Percentiles rank a stretch among this genome's conserved stretches.
Evolutionary conservation across 2,797 vertebrate genomes (phyloP).

Genomic region (Myripristis murdjan): DNA sequence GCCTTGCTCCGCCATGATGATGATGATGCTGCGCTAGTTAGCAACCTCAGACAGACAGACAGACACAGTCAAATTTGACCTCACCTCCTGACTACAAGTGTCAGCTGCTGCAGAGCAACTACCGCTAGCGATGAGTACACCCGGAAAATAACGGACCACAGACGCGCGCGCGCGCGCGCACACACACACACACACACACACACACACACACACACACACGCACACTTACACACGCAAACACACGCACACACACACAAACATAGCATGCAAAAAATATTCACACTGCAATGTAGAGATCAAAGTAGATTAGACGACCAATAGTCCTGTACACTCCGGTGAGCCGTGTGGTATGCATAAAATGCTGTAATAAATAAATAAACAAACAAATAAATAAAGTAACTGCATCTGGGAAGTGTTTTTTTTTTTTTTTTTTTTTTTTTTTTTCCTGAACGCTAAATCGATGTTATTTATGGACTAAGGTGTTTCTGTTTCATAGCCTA

Average conservation of each 20-base stretch:
- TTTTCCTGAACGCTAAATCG: too few relatives aligned
- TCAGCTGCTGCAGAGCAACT: conserved; percentile 80
- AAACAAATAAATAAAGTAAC: too few relatives aligned
- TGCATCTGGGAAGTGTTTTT: too few relatives aligned
- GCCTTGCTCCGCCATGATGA: conserved; percentile 96
- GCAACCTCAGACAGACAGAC: conserved; percentile 50
- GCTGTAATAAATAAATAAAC: too few relatives aligned
- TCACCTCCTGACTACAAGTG: conserved; percentile 79
- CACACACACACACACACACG: too few relatives aligned
- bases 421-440: too few relatives aligned
- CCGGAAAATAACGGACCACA: conserved; percentile 80
- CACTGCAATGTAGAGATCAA: not conserved
- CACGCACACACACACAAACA: not conserved
- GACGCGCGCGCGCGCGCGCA: conserved; percentile 16
- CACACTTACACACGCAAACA: not conserved
- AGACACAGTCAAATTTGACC: conserved; percentile 65
- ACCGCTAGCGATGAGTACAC: conserved; percentile 72
- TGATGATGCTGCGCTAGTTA: conserved; percentile 79
- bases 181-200: too few relatives aligned
- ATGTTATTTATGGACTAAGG: too few relatives aligned
- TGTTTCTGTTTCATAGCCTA: too few relatives aligned
- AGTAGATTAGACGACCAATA: too few relatives aligned
- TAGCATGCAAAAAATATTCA: not conserved
- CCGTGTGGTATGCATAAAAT: too few relatives aligned
- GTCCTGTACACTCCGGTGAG: too few relatives aligned